phyloP scores from a whole-genome alignment of 2,888 invertebrate genomes.

The Rhingia rostrata region DNA sequence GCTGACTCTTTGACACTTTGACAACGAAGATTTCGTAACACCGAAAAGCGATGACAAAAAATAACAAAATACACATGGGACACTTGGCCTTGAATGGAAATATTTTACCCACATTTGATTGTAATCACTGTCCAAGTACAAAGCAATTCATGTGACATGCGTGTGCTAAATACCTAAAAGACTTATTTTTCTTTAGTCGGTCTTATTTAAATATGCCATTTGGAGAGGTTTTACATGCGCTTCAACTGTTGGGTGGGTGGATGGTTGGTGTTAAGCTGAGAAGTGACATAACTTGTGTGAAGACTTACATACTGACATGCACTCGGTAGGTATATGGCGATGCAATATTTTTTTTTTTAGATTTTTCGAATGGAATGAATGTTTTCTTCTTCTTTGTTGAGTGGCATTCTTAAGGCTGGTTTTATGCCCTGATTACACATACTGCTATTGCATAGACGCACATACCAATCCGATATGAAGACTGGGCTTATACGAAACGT shows the following conservation, averaged over 20 bases:
- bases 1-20: conserved; percentile 29
- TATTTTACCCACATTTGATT: conserved; percentile 24
- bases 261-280: conserved; percentile 27
- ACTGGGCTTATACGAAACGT: neutral
- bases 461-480: neutral
- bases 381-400: conserved; percentile 15
- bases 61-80: conserved; percentile 6
- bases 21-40: conserved; percentile 24
- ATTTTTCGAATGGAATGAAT: conserved; percentile 26
- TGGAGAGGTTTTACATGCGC: conserved; percentile 7
- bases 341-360: too few species aligned
- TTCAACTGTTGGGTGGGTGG: conserved; percentile 45
- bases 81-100: conserved; percentile 39
- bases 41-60: neutral
- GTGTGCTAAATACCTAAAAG: conserved; percentile 63
- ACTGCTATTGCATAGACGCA: conserved; percentile 11
- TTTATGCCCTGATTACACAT: conserved; percentile 40
- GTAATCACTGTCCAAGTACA: conserved; percentile 45
- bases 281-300: conserved; percentile 49
- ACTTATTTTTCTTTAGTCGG: conserved; percentile 10
- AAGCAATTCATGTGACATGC: conserved; percentile 55
- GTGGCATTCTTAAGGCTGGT: conserved; percentile 18
- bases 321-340: too few species aligned
- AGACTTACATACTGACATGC: neutral
- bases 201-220: conserved; percentile 25